Base-by-base conservation (phyloP, 1,140 invertebrate genomes). In the Neoseiulus cucumeris region DNA sequence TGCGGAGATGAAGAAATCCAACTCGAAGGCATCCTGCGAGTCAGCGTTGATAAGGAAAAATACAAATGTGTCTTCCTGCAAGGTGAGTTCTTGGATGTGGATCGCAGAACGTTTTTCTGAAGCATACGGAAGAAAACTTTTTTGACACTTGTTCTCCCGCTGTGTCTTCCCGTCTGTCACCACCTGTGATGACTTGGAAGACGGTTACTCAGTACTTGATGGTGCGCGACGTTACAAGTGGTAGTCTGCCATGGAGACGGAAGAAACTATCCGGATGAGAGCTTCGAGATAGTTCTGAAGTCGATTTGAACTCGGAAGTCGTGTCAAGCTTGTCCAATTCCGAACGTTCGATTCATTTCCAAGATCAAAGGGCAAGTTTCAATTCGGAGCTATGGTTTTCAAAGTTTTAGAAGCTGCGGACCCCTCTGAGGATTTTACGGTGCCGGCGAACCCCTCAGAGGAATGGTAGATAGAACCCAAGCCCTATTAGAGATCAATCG, bases 1-100 rank as follows among this genome's bases (percentile, higher is more conserved):
- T 39, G 33, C 33, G 33, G 33, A 9, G 33, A 39, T 9, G 33
- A 39, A 39, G 51, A 59, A 33, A 59, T 25, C 51, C 51, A 33
- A 59, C 51, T 59, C 1, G 51, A 59, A 25, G 33, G 4, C 22
- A 33, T 59, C 14, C 51, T 59, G 33, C 51, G 51, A 12, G 51
- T 59, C 33, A 59, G 51, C 9, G 51, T 25, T n/a, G 25, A 59
- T 14, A 12, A 25, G 51, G 22, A 33, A 12, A 59, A 59, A 59
- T 25, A 25, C 25, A 59, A 25, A 25, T 59, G 51, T 25, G 51
- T 59, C 51, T 59, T 59, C 51, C 33, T 59, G 51, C 51, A 59
- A 59, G 51, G 51, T 59, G 22, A n/a, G 45, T 9, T 39, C 33
- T 39, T 39, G 33, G 33, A 4, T 47, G 14, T 4, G 9, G 14